phyloP scores from a whole-genome alignment of 2,888 invertebrate genomes.

The Phengaris arion region DNA sequence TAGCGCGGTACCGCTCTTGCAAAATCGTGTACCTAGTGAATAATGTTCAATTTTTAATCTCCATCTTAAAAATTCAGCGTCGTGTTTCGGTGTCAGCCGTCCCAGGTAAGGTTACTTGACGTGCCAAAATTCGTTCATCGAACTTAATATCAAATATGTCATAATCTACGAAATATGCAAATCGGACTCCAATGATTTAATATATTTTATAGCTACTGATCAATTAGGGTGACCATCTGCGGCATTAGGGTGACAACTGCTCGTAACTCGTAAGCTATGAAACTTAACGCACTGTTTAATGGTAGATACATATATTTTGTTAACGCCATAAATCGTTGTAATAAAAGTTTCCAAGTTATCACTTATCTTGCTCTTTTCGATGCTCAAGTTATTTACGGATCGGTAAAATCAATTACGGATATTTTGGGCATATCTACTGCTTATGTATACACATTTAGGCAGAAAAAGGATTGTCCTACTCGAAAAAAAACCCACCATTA shows the following conservation, averaged over 20 bases:
- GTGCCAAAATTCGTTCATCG: not conserved
- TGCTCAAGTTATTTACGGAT: not conserved
- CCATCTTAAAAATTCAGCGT: too few relatives aligned
- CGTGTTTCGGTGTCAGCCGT: too few relatives aligned
- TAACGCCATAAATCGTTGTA: not conserved
- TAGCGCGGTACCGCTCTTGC: too few relatives aligned
- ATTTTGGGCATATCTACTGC: too few relatives aligned
- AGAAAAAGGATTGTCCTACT: too few relatives aligned
- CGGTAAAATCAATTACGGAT: too few relatives aligned
- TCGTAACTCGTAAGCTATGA: not conserved
- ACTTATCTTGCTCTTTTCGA: not conserved
- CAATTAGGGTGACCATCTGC: not conserved
- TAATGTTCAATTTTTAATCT: too few relatives aligned
- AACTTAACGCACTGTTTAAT: not conserved
- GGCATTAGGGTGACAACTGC: not conserved
- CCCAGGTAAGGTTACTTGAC: not conserved
- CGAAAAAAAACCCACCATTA: too few relatives aligned
- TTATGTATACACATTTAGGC: too few relatives aligned
- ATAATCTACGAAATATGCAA: conserved; percentile 2
- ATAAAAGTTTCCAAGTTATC: not conserved
- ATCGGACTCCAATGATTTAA: not conserved
- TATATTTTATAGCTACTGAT: conserved; percentile 6
- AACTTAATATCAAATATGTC: not conserved
- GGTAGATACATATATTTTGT: not conserved
- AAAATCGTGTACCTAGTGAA: too few relatives aligned